Conservation (phyloP, 2,888 invertebrate genomes). For the Lamellibrachia columna region DNA sequence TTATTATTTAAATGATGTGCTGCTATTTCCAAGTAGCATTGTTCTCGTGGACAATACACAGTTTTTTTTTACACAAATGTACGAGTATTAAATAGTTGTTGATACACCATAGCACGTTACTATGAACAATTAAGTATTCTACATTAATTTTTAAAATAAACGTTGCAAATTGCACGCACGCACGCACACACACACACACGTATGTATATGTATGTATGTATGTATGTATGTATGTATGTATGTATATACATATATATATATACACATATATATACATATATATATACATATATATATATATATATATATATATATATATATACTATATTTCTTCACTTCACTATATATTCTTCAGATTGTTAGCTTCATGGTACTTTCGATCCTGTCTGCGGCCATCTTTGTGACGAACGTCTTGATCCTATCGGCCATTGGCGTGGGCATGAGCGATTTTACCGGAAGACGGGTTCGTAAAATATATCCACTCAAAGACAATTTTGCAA, state of each 20-base stretch:
- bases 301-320: not conserved
- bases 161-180: not conserved
- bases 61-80: no score
- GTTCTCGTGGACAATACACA: no score
- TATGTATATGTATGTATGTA: no score
- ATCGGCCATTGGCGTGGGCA: not conserved
- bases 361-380: slow-evolving; percentile 22
- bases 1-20: no score
- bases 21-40: no score
- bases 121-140: no score
- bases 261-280: no score
- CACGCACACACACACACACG: not conserved
- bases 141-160: no score
- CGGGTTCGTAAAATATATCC: not conserved
- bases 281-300: not conserved
- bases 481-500: not conserved
- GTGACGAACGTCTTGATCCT: not conserved
- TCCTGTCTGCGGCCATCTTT: not conserved
- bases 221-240: not conserved
- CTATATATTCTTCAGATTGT: slow-evolving; percentile 17
- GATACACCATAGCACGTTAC: no score
- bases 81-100: no score
- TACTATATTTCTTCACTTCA: not conserved
- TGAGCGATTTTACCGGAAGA: not conserved
- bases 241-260: no score